Conservation (phyloP, 2,888 invertebrate species). For the Epirrhoe alternata region DNA sequence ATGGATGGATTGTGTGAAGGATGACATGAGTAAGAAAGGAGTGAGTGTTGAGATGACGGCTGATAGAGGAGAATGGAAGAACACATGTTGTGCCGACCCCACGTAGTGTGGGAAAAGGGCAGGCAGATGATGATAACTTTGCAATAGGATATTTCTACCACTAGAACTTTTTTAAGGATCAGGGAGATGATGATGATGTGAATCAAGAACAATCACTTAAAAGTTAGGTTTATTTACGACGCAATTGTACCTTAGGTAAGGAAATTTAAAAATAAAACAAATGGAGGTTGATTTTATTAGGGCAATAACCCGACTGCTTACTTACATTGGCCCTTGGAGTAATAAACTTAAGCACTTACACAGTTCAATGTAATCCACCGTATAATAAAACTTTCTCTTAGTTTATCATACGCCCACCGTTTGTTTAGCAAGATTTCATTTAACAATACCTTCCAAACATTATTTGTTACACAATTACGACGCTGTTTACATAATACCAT, state of each 20-base stretch:
- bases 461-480: too few species aligned
- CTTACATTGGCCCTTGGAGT: constrained; percentile 41
- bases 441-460: too few species aligned
- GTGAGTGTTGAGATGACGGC: too few species aligned
- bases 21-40: too few species aligned
- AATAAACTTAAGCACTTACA: constrained; percentile 46
- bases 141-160: too few species aligned
- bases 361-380: constrained; percentile 40
- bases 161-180: too few species aligned
- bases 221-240: background rate
- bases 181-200: background rate
- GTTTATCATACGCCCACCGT: constrained; percentile 33
- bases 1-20: too few species aligned
- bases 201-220: background rate
- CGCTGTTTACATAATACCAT: too few species aligned
- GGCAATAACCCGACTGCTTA: constrained; percentile 42
- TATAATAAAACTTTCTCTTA: constrained; percentile 45
- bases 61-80: too few species aligned
- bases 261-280: constrained; percentile 43
- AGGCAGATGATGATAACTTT: too few species aligned
- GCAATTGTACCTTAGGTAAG: constrained; percentile 26
- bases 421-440: constrained; percentile 23
- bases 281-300: constrained; percentile 43
- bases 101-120: too few species aligned
- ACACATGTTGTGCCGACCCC: too few species aligned